Percentiles rank a stretch among this genome's conserved stretches.
Conservation (phyloP, 2,888 invertebrate species). For the Willowsia nigromaculata region DNA sequence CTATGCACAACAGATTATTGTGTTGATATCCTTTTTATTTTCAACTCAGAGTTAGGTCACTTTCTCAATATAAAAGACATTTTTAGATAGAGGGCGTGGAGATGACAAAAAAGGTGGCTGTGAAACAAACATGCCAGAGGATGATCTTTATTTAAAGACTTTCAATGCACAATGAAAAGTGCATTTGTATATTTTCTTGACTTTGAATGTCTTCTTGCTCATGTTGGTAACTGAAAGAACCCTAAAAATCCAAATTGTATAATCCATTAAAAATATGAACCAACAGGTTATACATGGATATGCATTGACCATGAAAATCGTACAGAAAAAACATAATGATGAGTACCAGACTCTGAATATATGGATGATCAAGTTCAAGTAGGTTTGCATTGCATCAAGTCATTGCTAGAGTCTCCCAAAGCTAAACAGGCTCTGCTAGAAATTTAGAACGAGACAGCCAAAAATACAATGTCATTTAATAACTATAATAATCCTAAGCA, state of each 20-base stretch:
- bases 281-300: conserved; percentile 44
- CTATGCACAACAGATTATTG: neutral
- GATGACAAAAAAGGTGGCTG: neutral
- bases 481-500: neutral
- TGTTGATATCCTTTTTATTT: neutral
- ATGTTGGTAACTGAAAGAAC: neutral
- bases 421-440: neutral
- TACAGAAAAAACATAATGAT: neutral
- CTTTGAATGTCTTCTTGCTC: conserved; percentile 38
- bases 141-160: neutral
- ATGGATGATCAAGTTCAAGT: conserved; percentile 1
- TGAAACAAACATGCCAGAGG: neutral
- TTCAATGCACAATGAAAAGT: neutral
- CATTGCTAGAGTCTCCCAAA: neutral
- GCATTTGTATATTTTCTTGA: conserved; percentile 43
- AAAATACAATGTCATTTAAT: neutral
- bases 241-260: too few relatives aligned
- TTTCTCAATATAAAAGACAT: neutral
- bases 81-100: neutral
- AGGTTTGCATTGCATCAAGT: neutral
- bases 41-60: neutral
- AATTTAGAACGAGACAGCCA: neutral
- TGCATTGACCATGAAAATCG: conserved; percentile 35
- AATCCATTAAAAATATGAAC: neutral
- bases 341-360: neutral